phyloP scores from a whole-genome alignment of 2,113 vertebrate species.

The Plotosus lineatus region DNA sequence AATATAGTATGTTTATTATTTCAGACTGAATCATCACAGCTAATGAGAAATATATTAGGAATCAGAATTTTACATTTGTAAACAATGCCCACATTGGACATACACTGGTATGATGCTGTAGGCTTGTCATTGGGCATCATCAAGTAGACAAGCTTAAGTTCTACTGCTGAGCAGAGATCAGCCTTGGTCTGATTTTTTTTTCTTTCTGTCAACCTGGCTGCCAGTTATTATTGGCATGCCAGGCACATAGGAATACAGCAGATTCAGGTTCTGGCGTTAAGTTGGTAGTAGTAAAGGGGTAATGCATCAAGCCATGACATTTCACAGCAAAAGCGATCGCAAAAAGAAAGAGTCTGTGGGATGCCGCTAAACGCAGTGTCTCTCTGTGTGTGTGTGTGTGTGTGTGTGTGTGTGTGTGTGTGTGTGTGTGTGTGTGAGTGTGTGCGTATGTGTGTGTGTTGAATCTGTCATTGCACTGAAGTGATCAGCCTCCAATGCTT shows the following conservation, averaged over 20 bases:
- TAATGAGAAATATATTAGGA: background rate
- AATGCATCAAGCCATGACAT: constrained; percentile 34
- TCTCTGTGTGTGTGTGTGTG: constrained; percentile 29
- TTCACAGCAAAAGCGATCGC: constrained; percentile 22
- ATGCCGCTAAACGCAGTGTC: constrained; percentile 50
- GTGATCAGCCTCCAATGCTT: constrained; percentile 45
- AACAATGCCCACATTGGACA: constrained; percentile 13
- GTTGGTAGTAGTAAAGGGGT: constrained; percentile 15
- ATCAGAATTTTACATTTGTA: background rate
- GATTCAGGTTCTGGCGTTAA: constrained; percentile 40
- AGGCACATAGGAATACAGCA: constrained; percentile 42
- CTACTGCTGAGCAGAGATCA: constrained; percentile 15
- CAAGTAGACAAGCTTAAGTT: constrained; percentile 21
- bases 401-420: background rate
- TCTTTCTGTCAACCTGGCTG: constrained; percentile 2
- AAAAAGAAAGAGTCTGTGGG: constrained; percentile 37
- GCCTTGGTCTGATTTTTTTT: constrained; percentile 8
- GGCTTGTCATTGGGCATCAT: background rate
- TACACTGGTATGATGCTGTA: background rate
- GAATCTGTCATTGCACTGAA: constrained; percentile 49
- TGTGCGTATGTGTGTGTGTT: constrained; percentile 11
- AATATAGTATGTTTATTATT: background rate
- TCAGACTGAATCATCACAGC: background rate
- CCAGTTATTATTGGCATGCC: constrained; percentile 39
- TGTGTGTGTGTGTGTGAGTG: constrained; percentile 9